Conservation (phyloP, 1,140 invertebrate species). For the Drosophila arawakana region DNA sequence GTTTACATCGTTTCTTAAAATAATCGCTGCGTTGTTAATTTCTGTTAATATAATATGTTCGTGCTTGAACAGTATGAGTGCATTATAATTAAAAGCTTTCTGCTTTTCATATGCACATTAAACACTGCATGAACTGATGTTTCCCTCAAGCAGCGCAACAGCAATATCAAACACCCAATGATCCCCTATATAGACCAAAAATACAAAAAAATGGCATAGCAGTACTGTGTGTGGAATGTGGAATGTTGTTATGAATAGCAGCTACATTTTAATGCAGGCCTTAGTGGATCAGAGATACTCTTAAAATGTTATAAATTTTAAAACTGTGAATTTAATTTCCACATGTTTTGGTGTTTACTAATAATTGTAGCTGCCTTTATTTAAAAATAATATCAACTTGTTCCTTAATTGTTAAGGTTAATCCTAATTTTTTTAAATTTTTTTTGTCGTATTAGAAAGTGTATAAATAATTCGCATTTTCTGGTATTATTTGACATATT, state of each 20-base stretch:
- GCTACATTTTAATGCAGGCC: not conserved
- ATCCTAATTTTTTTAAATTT: not conserved
- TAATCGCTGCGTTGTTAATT: too few relatives aligned
- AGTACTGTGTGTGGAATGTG: slow-evolving; percentile 7
- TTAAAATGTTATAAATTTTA: too few relatives aligned
- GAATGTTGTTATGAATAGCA: too few relatives aligned
- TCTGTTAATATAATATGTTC: too few relatives aligned
- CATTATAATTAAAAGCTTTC: slow-evolving; percentile 26
- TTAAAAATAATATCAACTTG: too few relatives aligned
- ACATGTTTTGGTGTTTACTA: too few relatives aligned
- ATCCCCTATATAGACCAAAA: slow-evolving; percentile 21
- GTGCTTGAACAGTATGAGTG: too few relatives aligned
- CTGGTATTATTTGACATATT: not conserved
- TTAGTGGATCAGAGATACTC: not conserved
- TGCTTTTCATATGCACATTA: slow-evolving; percentile 58
- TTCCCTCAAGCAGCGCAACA: slow-evolving; percentile 35
- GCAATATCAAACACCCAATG: slow-evolving; percentile 38
- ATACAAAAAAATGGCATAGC: not conserved
- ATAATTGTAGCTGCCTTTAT: too few relatives aligned
- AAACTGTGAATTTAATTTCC: too few relatives aligned
- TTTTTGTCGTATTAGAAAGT: not conserved
- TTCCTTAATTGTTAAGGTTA: too few relatives aligned
- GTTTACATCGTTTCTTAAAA: too few relatives aligned
- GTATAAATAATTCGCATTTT: not conserved
- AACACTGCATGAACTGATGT: slow-evolving; percentile 47